These are phyloP conservation scores for Cryptoblepharus egeriae DNA, from an alignment of 2,797 vertebrate genomes.

Conservation along the genomic window DNA sequence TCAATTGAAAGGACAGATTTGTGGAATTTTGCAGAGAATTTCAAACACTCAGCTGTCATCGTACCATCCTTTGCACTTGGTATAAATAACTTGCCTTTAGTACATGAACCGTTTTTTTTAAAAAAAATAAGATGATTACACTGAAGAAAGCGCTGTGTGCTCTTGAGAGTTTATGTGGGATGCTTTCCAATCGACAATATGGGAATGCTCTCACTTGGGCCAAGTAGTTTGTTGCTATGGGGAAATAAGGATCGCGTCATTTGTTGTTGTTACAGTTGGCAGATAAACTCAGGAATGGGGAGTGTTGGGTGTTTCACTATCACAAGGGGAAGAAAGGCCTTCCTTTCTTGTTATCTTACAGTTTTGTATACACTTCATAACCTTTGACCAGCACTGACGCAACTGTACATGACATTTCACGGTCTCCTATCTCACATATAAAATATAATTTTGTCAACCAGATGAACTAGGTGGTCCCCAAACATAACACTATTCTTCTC, in stretches of 20 bases:
- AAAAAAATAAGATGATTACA: slow-evolving; percentile 65
- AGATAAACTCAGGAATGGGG: slow-evolving; percentile 55
- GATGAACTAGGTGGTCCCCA: background rate
- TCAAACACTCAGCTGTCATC: slow-evolving; percentile 73
- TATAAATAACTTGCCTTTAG: slow-evolving; percentile 76
- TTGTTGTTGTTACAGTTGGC: slow-evolving; percentile 68
- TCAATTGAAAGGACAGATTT: slow-evolving; percentile 72
- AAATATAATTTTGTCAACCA: slow-evolving; percentile 6
- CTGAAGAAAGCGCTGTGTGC: slow-evolving; percentile 76
- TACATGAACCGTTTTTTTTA: slow-evolving; percentile 61
- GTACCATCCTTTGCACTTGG: slow-evolving; percentile 61
- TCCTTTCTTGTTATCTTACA: slow-evolving; percentile 25
- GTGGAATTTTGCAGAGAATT: slow-evolving; percentile 73
- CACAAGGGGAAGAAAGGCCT: slow-evolving; percentile 25
- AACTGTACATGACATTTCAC: background rate
- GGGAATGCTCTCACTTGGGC: slow-evolving; percentile 71
- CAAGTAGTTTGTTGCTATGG: slow-evolving; percentile 74
- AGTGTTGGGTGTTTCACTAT: slow-evolving; percentile 44
- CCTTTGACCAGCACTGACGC: background rate
- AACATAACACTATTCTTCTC: slow-evolving; percentile 42
- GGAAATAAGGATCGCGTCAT: slow-evolving; percentile 59
- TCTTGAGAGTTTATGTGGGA: slow-evolving; percentile 74
- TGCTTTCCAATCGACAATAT: slow-evolving; percentile 74
- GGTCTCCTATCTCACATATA: background rate
- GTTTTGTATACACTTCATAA: background rate